Evolutionary conservation across 1,140 invertebrate genomes (phyloP), one percentile per base, ranked within the genome.

Genomic region (Dermatophagoides farinae): DNA sequence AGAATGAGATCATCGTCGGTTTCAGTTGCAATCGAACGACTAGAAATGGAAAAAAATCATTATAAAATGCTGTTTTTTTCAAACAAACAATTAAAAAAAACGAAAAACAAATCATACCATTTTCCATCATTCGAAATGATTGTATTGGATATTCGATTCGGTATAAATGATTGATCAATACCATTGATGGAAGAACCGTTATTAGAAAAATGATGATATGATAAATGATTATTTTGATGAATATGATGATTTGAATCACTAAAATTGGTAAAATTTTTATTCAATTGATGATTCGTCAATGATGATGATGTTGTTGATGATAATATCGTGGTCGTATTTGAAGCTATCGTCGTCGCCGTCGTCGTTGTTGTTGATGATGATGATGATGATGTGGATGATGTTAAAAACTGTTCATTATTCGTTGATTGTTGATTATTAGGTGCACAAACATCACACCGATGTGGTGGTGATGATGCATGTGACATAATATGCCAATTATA

Each of bases 401-500:
- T 31, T 31, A 8, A 4, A 4, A 31, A 31, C 2, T 4, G 8
- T 31, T 31, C 2, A 31, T 31, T 8, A 31, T 31, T 31, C 2
- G 2, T 31, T 8, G 31, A 4, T 31, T 2, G 8, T 31, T 31
- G 31, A 31, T 5, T 25, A 20, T 25, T 20, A 5, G 47, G 10
- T 6, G 5, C 47, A 60, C 64, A 65, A 14, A 65, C 57, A 31
- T 54, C 37, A 51, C 64, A 65, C 16, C 49, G 12, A 60, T 65
- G 64, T 10, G 58, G 47, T 9, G 41, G 41, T 43, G 60, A 22
- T 16, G 41, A 38, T 22, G 46, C 22, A 43, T 65, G 64, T 16
- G 25, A 25, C 51, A 64, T 63, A 18, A 57, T 41, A 37, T 65
- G 64, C 61, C 61, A 63, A 43, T 63, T 62, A 44, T 43, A 60